These are phyloP conservation scores for Dynastes grantii DNA, from an alignment of 2,888 invertebrate genomes.

Conservation along the genomic window DNA sequence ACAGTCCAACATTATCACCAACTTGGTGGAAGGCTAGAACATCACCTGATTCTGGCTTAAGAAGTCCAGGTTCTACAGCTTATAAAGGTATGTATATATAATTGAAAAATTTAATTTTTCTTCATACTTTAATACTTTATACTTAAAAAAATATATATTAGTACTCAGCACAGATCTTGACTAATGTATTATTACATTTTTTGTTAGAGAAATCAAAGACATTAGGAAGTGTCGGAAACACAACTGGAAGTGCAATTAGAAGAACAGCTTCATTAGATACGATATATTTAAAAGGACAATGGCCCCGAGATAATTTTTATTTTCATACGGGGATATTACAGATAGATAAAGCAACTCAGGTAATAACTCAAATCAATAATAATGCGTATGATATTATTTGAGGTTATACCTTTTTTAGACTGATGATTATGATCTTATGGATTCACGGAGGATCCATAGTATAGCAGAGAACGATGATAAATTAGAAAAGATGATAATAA, in stretches of 20 bases:
- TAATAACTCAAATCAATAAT: slow-evolving; percentile 65
- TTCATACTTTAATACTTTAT: neutral
- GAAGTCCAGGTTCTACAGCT: slow-evolving; percentile 80
- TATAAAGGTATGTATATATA: slow-evolving; percentile 76
- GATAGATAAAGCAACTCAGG: slow-evolving; percentile 87
- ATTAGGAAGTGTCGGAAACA: slow-evolving; percentile 69
- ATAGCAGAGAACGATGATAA: slow-evolving; percentile 75
- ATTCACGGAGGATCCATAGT: slow-evolving; percentile 72
- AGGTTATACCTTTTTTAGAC: slow-evolving; percentile 72
- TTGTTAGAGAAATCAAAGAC: slow-evolving; percentile 73
- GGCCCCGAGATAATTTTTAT: slow-evolving; percentile 82
- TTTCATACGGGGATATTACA: slow-evolving; percentile 79
- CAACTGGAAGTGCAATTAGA: slow-evolving; percentile 76
- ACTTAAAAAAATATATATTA: too few species aligned
- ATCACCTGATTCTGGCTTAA: slow-evolving; percentile 82
- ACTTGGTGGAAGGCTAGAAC: slow-evolving; percentile 78
- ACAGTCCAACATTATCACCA: slow-evolving; percentile 79
- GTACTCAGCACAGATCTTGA: neutral
- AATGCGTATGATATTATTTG: slow-evolving; percentile 36
- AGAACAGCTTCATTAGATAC: slow-evolving; percentile 87
- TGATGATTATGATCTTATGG: slow-evolving; percentile 75
- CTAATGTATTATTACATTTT: neutral
- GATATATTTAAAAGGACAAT: slow-evolving; percentile 84
- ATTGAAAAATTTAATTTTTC: slow-evolving; percentile 2
- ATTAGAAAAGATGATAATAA: slow-evolving; percentile 74